These are phyloP conservation scores for Agrochola circellaris DNA, from an alignment of 2,888 invertebrate species.

Conservation along the genomic window DNA sequence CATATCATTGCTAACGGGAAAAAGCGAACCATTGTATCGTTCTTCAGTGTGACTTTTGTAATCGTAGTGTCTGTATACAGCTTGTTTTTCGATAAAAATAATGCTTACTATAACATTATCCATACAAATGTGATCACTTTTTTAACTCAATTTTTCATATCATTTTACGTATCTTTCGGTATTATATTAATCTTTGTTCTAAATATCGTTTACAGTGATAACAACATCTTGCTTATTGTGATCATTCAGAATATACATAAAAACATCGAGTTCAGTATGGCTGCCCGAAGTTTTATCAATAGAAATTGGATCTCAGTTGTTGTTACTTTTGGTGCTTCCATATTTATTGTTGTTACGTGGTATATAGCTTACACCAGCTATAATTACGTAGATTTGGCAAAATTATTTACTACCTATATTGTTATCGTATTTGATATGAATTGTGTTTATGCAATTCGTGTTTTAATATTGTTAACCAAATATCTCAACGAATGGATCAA, in stretches of 20 bases:
- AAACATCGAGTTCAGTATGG: not conserved
- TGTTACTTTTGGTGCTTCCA: not conserved
- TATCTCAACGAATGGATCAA: constrained; percentile 24
- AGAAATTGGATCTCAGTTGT: not conserved
- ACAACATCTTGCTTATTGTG: not conserved
- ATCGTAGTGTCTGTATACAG: not conserved
- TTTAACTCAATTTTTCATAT: not conserved
- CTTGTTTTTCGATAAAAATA: no score
- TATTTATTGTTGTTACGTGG: not conserved
- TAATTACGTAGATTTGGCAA: not conserved
- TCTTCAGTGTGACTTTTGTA: not conserved
- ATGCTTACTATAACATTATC: not conserved
- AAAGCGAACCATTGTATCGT: not conserved
- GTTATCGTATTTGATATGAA: constrained; percentile 28
- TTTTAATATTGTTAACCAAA: constrained; percentile 29
- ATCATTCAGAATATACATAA: constrained; percentile 3
- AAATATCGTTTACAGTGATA: not conserved
- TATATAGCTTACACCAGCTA: no score
- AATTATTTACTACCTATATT: not conserved
- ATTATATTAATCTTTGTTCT: not conserved
- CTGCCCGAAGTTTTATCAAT: not conserved
- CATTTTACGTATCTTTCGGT: not conserved
- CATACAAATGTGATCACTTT: not conserved
- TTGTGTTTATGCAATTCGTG: constrained; percentile 26
- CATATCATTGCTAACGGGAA: not conserved